Evolutionary conservation across 2,113 vertebrate genomes (phyloP), one percentile per base, ranked within the genome.

Genomic region (Entelurus aequoreus): DNA sequence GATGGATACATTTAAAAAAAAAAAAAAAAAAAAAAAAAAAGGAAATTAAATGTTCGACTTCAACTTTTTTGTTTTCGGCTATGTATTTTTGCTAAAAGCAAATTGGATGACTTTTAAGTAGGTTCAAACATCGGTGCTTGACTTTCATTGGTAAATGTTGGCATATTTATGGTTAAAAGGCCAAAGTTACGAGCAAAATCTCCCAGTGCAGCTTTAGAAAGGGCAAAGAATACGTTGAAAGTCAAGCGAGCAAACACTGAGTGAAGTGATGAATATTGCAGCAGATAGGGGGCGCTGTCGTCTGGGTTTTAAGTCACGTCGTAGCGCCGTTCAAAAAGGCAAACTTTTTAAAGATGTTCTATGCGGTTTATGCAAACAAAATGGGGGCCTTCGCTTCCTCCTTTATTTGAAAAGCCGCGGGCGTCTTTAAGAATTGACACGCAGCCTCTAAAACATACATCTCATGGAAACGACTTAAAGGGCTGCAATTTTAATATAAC

Each of bases 401-500:
- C 77, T 84, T 68, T 78, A 82, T 71, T 79, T 84, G 84, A 83
- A 87, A 88, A 87, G 84, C 82, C 84, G 77, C 84, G 80, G 85
- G 85, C 78, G 77, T 82, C 75, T 84, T 89, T 87, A 87, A 88
- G 75, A 88, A 87, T 86, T 88, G 85, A 88, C 79, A 87, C 65
- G 72, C 67, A 46, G 42, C 81, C 83, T 89, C 87, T 86, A 87
- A 89, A 89, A 87, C 86, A 89, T 80, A 81, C 83, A 86, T 84
- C 80, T 86, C 71, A 80, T 83, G 79, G 85, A 88, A 86, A 82
- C 77, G 81, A 86, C 79, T 89, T 88, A 82, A 87, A 88, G 81
- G 75, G 79, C 70, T 89, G 83, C 81, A 89, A 90, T 86, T 89
- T 86, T 86, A 84, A 90, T 88, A 88, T 84, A 87, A 87, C 87